Evolutionary conservation across 2,113 vertebrate species (phyloP).

Genomic region (human): GRCh38 chr15:53292001-53292500

Average conservation of each 20-base stretch:
- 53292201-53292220: neutral
- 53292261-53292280: slow-evolving; percentile 4
- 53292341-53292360: slow-evolving; percentile 30
- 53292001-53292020: neutral
- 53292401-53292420: slow-evolving; percentile 58
- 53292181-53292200: neutral
- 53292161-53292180: neutral
- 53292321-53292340: slow-evolving; percentile 75
- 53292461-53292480: slow-evolving; percentile 62
- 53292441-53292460: slow-evolving; percentile 71
- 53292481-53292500: slow-evolving; percentile 71
- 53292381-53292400: slow-evolving; percentile 59
- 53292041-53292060: neutral
- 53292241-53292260: slow-evolving; percentile 44
- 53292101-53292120: neutral
- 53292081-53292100: neutral
- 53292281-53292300: slow-evolving; percentile 68
- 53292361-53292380: slow-evolving; percentile 57
- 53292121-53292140: neutral
- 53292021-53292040: neutral
- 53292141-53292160: neutral
- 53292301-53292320: slow-evolving; percentile 63
- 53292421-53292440: slow-evolving; percentile 29
- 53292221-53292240: slow-evolving; percentile 59
- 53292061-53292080: neutral